Evolutionary conservation across 2,888 invertebrate genomes (phyloP), one percentile per base, ranked within the genome.

Genomic region (Lapara coniferarum): DNA sequence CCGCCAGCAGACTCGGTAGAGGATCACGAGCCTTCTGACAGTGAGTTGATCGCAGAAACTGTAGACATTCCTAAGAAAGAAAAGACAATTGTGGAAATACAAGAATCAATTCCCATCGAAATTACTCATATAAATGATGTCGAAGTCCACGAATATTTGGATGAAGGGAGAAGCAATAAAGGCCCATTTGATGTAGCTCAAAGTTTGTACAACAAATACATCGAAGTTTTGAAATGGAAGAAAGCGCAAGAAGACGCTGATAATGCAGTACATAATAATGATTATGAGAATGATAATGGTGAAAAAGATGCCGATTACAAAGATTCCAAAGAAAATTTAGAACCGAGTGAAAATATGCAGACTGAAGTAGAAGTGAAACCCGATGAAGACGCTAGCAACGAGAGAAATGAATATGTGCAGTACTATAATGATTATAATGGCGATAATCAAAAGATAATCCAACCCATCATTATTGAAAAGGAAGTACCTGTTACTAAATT

Each of bases 51-150:
- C 69, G 73, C 88, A 51, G 82, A 90, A 56, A 89, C 90, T 66
- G 88, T 93, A 12, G 79, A 86, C 71, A 86, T 79, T 71, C 93
- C 94, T 10, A 78, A 85, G 16, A 89, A 85, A 71, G 90, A 90
- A 67, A 95, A 90, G 76, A 95, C 95, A 0, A 85, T 93, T 52
- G 95, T 96, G 0, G 96, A 96, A 87, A 86, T 96, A 5, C 96
- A 96, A 78, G 92, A 96, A 83, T 96, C 96, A 0, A 88, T 96
- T 19, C 95, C 95, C 0, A 85, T 94, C 70, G 95, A 94, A 66
- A 91, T 92, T 53, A 93, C 90, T 44, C 92, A 93, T 70, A 92
- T 93, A 51, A 93, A 93, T 72, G 92, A 91, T 51, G 89, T 93
- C 0, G 92, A 93, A 82, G 85, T 89, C 8, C 92, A 93, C 16